Evolutionary conservation across 2,113 vertebrate genomes (phyloP).

Genomic region (Lichenostomus cassidix): DNA sequence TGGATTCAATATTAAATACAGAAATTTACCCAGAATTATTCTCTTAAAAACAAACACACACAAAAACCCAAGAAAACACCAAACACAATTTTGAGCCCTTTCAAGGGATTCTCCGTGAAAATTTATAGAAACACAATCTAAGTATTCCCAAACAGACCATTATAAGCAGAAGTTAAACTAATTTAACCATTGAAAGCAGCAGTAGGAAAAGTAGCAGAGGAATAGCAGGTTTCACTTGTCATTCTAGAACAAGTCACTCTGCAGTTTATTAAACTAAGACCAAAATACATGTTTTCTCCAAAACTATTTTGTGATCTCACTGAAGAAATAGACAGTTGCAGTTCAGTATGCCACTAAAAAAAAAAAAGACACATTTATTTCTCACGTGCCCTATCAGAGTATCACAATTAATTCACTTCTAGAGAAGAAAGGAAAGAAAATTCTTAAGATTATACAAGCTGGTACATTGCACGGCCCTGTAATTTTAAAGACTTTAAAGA

Average conservation of each 20-base stretch:
- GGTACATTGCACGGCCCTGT: background rate
- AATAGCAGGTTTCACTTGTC: constrained; percentile 22
- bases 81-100: background rate
- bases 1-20: background rate
- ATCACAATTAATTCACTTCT: background rate
- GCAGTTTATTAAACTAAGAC: background rate
- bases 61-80: too few species aligned
- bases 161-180: background rate
- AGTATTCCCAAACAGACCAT: background rate
- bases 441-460: background rate
- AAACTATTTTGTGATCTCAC: background rate
- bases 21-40: background rate
- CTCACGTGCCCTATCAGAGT: background rate
- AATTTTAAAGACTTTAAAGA: constrained; percentile 1
- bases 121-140: background rate
- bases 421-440: background rate
- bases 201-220: background rate
- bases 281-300: background rate
- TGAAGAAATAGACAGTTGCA: background rate
- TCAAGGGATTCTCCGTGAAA: background rate
- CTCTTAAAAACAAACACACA: background rate
- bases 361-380: background rate
- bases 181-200: constrained; percentile 6
- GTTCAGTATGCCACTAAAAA: background rate
- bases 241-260: background rate